A percentile compares a stretch with the other conserved stretches of the same genome.
Evolutionary conservation across 2,888 invertebrate genomes (phyloP).

Genomic region (Cynaeus angustus): DNA sequence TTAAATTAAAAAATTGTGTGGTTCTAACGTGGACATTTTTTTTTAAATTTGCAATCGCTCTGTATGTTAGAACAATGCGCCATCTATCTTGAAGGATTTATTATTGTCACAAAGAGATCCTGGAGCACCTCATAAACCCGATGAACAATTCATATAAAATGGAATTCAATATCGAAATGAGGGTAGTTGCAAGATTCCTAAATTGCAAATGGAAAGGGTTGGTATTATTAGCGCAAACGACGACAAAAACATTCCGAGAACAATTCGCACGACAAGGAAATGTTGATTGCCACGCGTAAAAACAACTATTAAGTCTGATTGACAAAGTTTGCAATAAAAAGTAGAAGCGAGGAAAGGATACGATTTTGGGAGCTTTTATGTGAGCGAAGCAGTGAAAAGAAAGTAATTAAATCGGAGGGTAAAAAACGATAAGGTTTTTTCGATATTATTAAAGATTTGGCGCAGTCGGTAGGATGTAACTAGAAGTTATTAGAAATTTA

Average conservation of each 20-base stretch:
- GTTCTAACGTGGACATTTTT: too few relatives aligned
- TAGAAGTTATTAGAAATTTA: too few relatives aligned
- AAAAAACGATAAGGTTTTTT: too few relatives aligned
- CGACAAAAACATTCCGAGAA: conserved; percentile 48
- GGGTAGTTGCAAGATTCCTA: neutral
- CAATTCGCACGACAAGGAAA: conserved; percentile 48
- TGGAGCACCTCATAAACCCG: conserved; percentile 42
- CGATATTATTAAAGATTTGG: too few relatives aligned
- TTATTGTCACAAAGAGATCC: too few relatives aligned
- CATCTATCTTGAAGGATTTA: too few relatives aligned
- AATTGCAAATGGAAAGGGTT: conserved; percentile 41
- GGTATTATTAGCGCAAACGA: conserved; percentile 45
- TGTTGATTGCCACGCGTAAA: conserved; percentile 49
- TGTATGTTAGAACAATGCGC: too few relatives aligned
- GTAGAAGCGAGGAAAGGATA: conserved; percentile 19
- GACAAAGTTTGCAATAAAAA: conserved; percentile 51
- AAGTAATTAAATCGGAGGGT: too few relatives aligned
- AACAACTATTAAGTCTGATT: conserved; percentile 52
- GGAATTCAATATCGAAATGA: conserved; percentile 37
- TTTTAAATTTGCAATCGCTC: too few relatives aligned
- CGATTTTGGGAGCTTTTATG: conserved; percentile 7
- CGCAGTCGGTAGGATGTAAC: too few relatives aligned
- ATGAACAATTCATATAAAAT: conserved; percentile 44
- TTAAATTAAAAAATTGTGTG: too few relatives aligned
- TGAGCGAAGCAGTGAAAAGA: too few relatives aligned